phyloP scores from a whole-genome alignment of 1,140 invertebrate genomes.

The Caligus rogercresseyi region DNA sequence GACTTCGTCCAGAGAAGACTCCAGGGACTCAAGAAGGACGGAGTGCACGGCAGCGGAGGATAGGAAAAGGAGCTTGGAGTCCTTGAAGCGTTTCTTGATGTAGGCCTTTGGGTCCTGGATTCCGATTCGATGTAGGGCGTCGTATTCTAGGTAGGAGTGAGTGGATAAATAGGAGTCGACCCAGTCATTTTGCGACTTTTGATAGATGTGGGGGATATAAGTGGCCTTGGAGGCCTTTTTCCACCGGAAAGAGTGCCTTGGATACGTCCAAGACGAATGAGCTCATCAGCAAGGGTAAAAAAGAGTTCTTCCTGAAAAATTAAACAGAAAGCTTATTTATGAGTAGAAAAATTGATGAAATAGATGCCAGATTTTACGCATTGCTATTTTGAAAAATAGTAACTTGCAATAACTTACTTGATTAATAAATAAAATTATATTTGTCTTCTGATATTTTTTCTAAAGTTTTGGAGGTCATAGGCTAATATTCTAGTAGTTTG shows the following conservation, averaged over 20 bases:
- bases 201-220: constrained; percentile 75
- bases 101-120: constrained; percentile 66
- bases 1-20: constrained; percentile 18
- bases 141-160: constrained; percentile 88
- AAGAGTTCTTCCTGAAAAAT: constrained; percentile 72
- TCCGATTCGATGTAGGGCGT: constrained; percentile 63
- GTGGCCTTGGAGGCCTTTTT: constrained; percentile 43
- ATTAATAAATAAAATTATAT: too few species aligned
- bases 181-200: constrained; percentile 71
- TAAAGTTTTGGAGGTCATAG: too few species aligned
- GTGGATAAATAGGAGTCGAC: constrained; percentile 77
- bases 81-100: constrained; percentile 54
- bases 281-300: constrained; percentile 47
- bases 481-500: too few species aligned
- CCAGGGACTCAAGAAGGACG: constrained; percentile 46
- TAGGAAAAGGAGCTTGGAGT: constrained; percentile 49
- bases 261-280: constrained; percentile 46
- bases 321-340: not conserved
- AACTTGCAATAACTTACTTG: too few species aligned
- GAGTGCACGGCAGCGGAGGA: constrained; percentile 56
- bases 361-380: too few species aligned
- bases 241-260: constrained; percentile 60
- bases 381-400: too few species aligned
- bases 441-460: too few species aligned
- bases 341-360: too few species aligned